Percentiles rank a stretch among this genome's conserved stretches.
Conservation (phyloP, 1,140 invertebrate species). For the Hycleus cichorii region DNA sequence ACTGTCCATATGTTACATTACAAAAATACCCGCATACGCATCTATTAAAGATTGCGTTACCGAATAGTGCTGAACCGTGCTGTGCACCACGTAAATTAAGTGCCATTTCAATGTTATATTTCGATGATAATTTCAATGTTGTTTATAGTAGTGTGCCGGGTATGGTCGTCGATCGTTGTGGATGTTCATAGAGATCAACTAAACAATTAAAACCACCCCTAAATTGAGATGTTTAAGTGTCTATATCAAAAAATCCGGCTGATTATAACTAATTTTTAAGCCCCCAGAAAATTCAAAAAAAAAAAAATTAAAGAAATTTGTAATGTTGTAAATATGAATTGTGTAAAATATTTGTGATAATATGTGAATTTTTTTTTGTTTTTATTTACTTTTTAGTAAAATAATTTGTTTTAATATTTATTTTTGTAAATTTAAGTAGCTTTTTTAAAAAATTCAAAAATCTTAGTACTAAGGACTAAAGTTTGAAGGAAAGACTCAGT, state of each 20-base stretch:
- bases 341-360: neutral
- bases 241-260: no score
- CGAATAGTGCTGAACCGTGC: conserved; percentile 72
- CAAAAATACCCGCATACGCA: conserved; percentile 92
- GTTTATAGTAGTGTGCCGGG: conserved; percentile 81
- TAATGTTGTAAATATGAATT: conserved; percentile 3
- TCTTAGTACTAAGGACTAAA: no score
- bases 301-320: neutral
- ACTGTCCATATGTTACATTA: conserved; percentile 84
- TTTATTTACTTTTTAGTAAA: neutral
- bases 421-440: conserved; percentile 3
- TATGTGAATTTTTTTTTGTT: conserved; percentile 3
- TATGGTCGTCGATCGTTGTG: conserved; percentile 90
- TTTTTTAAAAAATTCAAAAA: neutral
- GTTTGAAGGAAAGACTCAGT: no score
- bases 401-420: conserved; percentile 4
- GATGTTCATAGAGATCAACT: conserved; percentile 63
- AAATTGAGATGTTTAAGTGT: no score
- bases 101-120: conserved; percentile 88
- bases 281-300: neutral
- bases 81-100: conserved; percentile 85
- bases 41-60: conserved; percentile 67
- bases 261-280: no score
- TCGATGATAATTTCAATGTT: conserved; percentile 81
- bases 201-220: no score